Conservation (phyloP, 2,797 vertebrate genomes). For the Emydoidea blandingii region DNA sequence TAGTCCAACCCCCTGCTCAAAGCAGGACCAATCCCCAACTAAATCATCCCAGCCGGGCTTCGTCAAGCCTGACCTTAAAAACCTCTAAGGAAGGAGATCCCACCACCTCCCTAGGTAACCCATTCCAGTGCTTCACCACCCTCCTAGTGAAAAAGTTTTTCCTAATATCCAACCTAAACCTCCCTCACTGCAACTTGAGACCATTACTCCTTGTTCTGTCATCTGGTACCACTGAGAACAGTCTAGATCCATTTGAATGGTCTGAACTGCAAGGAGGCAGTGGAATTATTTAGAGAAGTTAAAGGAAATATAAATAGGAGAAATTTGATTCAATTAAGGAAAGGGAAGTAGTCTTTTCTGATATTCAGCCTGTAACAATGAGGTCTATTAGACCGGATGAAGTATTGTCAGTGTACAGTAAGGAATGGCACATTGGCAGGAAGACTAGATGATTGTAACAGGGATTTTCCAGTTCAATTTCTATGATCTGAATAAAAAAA, state of each 20-base stretch:
- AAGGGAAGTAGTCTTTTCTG: neutral
- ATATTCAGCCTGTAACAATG: neutral
- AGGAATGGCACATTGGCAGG: neutral
- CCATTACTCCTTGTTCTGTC: too few relatives aligned
- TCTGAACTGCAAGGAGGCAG: conserved; percentile 7
- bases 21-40: too few relatives aligned
- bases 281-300: neutral
- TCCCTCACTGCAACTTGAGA: too few relatives aligned
- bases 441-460: neutral
- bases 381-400: neutral
- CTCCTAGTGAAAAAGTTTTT: too few relatives aligned
- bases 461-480: neutral
- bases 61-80: too few relatives aligned
- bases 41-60: too few relatives aligned
- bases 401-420: neutral
- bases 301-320: neutral
- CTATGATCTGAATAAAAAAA: neutral
- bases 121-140: too few relatives aligned
- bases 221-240: too few relatives aligned
- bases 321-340: neutral
- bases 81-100: too few relatives aligned
- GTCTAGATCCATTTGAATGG: neutral
- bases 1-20: too few relatives aligned
- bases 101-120: too few relatives aligned
- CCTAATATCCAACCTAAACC: too few relatives aligned